Conservation (phyloP, 2,797 vertebrate genomes). For the Iguana delicatissima region DNA sequence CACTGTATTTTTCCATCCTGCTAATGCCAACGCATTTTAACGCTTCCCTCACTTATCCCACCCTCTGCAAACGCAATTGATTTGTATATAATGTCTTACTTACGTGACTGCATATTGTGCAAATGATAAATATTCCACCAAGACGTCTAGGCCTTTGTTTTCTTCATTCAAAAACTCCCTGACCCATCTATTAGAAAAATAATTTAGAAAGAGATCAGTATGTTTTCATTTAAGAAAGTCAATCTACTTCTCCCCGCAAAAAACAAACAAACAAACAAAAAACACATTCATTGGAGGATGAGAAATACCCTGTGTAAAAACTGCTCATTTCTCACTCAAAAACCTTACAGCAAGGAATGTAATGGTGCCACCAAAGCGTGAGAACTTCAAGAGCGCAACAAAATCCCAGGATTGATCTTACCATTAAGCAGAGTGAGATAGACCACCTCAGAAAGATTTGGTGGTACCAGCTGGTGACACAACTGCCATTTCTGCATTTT, state of each 20-base stretch:
- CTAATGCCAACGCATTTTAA: background rate
- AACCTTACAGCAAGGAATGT: fast-evolving
- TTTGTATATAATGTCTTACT: constrained; percentile 76
- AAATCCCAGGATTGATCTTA: background rate
- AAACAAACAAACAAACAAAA: background rate
- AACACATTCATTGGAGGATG: background rate
- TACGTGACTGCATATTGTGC: constrained; percentile 97
- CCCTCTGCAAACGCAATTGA: background rate
- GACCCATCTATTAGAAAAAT: constrained; percentile 87
- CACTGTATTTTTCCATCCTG: background rate
- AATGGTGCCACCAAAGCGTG: background rate
- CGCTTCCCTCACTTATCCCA: no score
- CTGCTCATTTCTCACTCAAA: background rate
- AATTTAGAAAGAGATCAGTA: constrained; percentile 36
- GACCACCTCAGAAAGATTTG: background rate
- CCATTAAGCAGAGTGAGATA: background rate
- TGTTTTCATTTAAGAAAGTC: background rate
- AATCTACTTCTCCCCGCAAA: fast-evolving
- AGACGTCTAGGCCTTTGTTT: constrained; percentile 93
- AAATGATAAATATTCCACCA: constrained; percentile 97
- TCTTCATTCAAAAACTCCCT: constrained; percentile 97
- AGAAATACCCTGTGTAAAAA: constrained; percentile 20
- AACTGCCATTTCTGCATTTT: background rate
- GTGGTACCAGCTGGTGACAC: background rate
- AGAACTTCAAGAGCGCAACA: background rate